phyloP scores from a whole-genome alignment of 2,797 vertebrate species.

The Lacerta agilis region DNA sequence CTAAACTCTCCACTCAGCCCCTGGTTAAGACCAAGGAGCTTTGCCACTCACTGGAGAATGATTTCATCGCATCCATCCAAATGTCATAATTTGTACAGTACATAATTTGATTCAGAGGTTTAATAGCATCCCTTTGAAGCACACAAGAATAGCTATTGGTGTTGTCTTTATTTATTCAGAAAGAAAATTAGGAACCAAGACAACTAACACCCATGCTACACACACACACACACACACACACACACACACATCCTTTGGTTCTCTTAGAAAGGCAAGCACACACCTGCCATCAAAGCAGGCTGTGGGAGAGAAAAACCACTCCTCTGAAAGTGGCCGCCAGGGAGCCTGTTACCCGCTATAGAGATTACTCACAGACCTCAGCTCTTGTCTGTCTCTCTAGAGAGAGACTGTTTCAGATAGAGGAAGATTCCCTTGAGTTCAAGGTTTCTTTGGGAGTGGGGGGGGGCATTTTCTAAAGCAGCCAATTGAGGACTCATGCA shows the following conservation, averaged over 20 bases:
- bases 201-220: background rate
- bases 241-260: background rate
- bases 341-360: background rate
- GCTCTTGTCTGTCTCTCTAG: background rate
- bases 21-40: background rate
- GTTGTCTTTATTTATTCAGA: slow-evolving; percentile 68
- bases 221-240: slow-evolving; percentile 12
- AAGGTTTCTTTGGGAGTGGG: background rate
- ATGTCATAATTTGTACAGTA: slow-evolving; percentile 19
- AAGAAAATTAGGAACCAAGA: slow-evolving; percentile 49
- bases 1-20: background rate
- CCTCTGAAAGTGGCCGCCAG: background rate
- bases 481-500: background rate
- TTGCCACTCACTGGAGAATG: background rate
- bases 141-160: slow-evolving; percentile 51
- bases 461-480: background rate
- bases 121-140: slow-evolving; percentile 54
- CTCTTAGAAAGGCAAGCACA: background rate
- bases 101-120: slow-evolving; percentile 66
- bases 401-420: background rate
- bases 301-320: background rate
- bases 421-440: background rate
- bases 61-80: background rate
- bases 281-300: background rate
- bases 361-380: background rate